Evolutionary conservation across 2,888 invertebrate species (phyloP), one percentile per base, ranked within the genome.

Genomic region (Stenoptilia bipunctidactyla): DNA sequence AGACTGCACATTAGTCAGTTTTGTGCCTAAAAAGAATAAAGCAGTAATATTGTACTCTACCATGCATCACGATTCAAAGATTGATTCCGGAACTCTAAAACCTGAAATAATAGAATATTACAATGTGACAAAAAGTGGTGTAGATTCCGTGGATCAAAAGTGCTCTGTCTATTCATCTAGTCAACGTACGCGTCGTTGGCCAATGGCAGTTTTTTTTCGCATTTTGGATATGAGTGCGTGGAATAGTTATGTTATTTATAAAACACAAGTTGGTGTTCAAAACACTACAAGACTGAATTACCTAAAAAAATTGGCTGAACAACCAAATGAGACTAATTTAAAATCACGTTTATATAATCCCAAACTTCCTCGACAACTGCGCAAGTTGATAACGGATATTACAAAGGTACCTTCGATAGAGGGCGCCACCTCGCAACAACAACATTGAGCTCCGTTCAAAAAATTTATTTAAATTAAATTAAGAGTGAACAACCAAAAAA

Each of bases 1-100:
- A 33, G 27, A 42, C 27, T 35, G 34, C 15, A 48, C 49, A 34
- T 37, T 45, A 37, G 15, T 41, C n/a, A 40, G 40, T 20, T 41
- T 44, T 34, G 46, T 49, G 27, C 44, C 46, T 34, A 47, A 47
- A 34, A 42, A 44, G 38, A 40, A 40, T 37, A 46, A 41, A 40
- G 45, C 47, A 15, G 45, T 49, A 13, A 20, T 45, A n/a, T 35
- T 45, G 6, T n/a, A 40, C 9, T 49, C 47, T 34, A 41, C 44
- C 34, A 47, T 49, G 49, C 45, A 45, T 35, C 49, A 47, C 36
- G 34, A 27, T 9, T 14, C 33, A 13, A 35, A 10, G n/a, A 14
- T 45, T 5, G 34, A 40, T 14, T 15, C 40, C 33, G n/a, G 8
- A 38, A 36, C 37, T 9, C 42, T 42, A 25, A 46, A 42, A 35